phyloP scores from a whole-genome alignment of 2,888 invertebrate species.

The Scrobipalpa costella region DNA sequence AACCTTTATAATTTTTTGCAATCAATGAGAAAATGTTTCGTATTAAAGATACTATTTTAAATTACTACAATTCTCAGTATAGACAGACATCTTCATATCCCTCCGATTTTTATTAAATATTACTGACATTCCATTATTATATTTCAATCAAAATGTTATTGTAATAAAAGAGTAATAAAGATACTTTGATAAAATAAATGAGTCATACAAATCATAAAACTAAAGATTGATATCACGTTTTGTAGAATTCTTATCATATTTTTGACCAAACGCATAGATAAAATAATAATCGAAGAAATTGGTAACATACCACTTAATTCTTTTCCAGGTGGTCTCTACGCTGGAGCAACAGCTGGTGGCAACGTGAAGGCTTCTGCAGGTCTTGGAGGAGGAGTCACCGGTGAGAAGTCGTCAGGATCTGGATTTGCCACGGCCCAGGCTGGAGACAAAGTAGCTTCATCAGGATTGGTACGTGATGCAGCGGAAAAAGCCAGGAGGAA shows the following conservation, averaged over 20 bases:
- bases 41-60: too few species aligned
- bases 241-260: too few species aligned
- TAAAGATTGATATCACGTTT: too few species aligned
- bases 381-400: constrained; percentile 70
- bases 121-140: too few species aligned
- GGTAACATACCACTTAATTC: too few species aligned
- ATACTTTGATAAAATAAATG: too few species aligned
- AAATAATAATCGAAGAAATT: background rate
- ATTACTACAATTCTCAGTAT: too few species aligned
- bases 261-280: background rate
- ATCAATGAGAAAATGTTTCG: background rate
- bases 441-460: constrained; percentile 56
- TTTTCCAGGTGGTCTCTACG: constrained; percentile 75
- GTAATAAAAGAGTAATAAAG: too few species aligned
- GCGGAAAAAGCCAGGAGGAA: constrained; percentile 48
- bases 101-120: too few species aligned
- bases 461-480: constrained; percentile 65
- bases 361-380: constrained; percentile 76
- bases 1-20: background rate
- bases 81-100: too few species aligned
- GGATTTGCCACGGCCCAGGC: constrained; percentile 69
- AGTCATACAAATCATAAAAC: too few species aligned
- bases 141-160: too few species aligned
- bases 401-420: constrained; percentile 59
- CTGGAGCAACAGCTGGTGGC: constrained; percentile 82